A percentile compares a stretch with the other conserved stretches of the same genome.
Evolutionary conservation across 2,888 invertebrate species (phyloP).

Genomic region (Blera fallax): DNA sequence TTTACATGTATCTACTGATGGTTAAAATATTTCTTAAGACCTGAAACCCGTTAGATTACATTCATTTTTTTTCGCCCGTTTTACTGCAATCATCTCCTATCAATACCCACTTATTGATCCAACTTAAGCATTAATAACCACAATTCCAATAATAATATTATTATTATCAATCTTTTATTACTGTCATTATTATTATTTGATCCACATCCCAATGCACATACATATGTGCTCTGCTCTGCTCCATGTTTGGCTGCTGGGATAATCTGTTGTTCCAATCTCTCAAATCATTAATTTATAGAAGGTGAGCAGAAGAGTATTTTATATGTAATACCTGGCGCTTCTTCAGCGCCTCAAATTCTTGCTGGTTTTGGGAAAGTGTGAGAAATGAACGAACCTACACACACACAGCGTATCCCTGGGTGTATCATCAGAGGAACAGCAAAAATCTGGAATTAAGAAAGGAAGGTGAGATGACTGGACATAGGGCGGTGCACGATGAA

Average conservation of each 20-base stretch:
- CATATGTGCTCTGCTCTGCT: background rate
- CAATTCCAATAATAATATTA: conserved; percentile 59
- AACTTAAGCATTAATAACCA: conserved; percentile 60
- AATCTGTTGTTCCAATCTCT: conserved; percentile 60
- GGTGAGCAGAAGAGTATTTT: conserved; percentile 56
- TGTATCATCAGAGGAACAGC: conserved; percentile 12
- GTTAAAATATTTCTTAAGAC: too few relatives aligned
- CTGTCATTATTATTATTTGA: conserved; percentile 35
- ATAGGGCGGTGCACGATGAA: conserved; percentile 65
- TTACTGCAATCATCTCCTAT: conserved; percentile 35
- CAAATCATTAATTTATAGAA: conserved; percentile 63
- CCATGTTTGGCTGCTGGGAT: background rate
- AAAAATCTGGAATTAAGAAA: conserved; percentile 13
- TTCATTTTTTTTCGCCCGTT: background rate
- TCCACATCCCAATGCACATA: background rate
- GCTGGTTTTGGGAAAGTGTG: conserved; percentile 35
- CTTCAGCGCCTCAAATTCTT: conserved; percentile 32
- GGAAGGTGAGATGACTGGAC: conserved; percentile 34
- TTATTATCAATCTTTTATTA: conserved; percentile 16
- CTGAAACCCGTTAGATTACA: background rate
- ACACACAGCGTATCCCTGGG: background rate
- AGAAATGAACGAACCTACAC: conserved; percentile 39
- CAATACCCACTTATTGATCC: conserved; percentile 65
- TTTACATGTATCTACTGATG: too few relatives aligned
- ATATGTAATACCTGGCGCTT: conserved; percentile 68